Evolutionary conservation across 2,888 invertebrate genomes (phyloP), one percentile per base, ranked within the genome.

Genomic region (Phyto melanocephala): DNA sequence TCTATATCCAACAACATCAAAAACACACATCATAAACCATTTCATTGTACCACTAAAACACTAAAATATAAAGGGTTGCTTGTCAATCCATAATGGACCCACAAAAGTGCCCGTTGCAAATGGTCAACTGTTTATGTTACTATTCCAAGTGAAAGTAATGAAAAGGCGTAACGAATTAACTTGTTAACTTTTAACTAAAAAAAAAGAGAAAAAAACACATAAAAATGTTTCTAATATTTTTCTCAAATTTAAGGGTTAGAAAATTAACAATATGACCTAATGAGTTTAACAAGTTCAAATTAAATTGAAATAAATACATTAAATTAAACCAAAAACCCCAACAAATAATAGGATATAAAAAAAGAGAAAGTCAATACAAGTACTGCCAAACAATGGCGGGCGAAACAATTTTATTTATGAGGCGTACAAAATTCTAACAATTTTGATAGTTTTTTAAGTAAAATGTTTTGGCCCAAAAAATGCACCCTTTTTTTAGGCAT

Each of bases 151-250:
- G 75, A 58, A 79, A 71, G 82, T 74, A 82, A 71, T 76, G 65
- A 65, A 72, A 75, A 79, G 82, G 82, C 82, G 79, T 82, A 82
- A 75, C 79, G 82, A 82, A 82, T 82, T 82, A 82, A 82, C 82
- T 82, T 82, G 82, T 82, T 82, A 82, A 79, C 70, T 79, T 82
- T 82, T 76, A 60, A 33, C 50, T 42, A 24, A 40, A 40, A 47
- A 33, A 68, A 56, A 40, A 40, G 40, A 33, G 63, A 56, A 5
- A 6, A 28, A 82, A 71, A 63, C 5, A 20, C 2, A 28, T 17
- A 10, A 35, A 13, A 37, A 45, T 58, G 67, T 60, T 42, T 60
- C 47, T 22, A 58, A 22, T 42, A 15, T 52, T 4, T 13, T 15
- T 2, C 3, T 7, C 28, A 37, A 47, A n/a, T 33, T 67, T 58